Base-by-base conservation (phyloP, 2,888 invertebrate species). In the Coremacera marginata region DNA sequence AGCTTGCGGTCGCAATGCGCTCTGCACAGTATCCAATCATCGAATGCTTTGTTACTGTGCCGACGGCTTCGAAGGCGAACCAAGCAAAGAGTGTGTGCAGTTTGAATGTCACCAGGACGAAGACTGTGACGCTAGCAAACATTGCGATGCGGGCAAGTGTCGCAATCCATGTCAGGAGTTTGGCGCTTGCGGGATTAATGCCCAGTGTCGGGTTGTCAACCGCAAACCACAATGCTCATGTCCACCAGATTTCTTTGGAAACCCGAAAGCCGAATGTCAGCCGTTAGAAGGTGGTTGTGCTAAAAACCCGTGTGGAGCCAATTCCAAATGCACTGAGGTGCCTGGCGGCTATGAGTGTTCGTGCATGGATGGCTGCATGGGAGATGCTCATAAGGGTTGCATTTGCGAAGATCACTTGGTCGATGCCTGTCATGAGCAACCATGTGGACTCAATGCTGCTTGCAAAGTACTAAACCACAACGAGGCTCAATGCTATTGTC, bases 11-110 rank as follows among this genome's bases (percentile, higher is more conserved):
- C 92, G 92, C 81, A 94, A 95, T 86, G 95, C 97, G 0, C 86
- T 95, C 1, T 97, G 97, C 86, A 92, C 93, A 80, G 93, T 95
- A 0, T 93, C 94, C 2, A 94, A 94, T 81, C 97, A 96, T 88
- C 92, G 95, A 60, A 94, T 95, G 63, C 92, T 97, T 4, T 97
- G 97, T 86, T 92, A 95, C 77, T 97, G 97, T 86, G 95, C 96
- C 0, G 95, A 95, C 84, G 96, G 96, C 19, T 95, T 92, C 85
- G 94, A 94, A 81, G 96, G 96, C 0, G 95, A 96, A 86, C 95
- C 96, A 0, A 92, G 92, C 77, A 93, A 92, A 80, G 92, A 93
- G 84, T 96, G 96, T 84, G 92, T 92, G 79, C 92, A 94, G 80
- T 93, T 94, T 81, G 95, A 96, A 89, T 97, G 97, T 83, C 91